phyloP scores from a whole-genome alignment of 2,797 vertebrate genomes.

The Botia kubotai region DNA sequence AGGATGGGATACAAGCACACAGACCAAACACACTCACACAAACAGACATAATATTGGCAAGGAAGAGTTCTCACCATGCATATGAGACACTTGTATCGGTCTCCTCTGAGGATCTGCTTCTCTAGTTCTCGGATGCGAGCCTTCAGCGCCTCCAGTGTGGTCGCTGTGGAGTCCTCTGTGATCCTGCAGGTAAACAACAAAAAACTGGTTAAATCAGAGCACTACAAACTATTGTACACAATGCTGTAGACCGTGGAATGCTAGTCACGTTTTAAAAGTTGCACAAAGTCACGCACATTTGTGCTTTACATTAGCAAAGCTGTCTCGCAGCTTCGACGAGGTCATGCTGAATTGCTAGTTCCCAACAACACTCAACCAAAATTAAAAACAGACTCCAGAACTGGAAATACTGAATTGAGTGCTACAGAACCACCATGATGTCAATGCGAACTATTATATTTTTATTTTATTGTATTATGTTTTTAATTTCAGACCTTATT shows the following conservation, averaged over 20 bases:
- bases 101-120: conserved; percentile 96
- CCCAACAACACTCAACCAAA: conserved; percentile 4
- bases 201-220: background rate
- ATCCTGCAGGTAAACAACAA: conserved; percentile 80
- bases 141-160: conserved; percentile 98
- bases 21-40: background rate
- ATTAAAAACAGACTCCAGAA: conserved; percentile 16
- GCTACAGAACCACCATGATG: background rate
- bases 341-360: background rate
- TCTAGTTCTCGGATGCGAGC: conserved; percentile 98
- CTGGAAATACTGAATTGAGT: conserved; percentile 11
- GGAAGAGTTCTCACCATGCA: conserved; percentile 90
- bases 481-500: conserved; percentile 5
- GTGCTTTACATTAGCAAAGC: background rate
- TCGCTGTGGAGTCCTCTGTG: conserved; percentile 96
- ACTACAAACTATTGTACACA: conserved; percentile 7
- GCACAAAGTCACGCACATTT: conserved; percentile 10
- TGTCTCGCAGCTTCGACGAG: background rate
- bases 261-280: conserved; percentile 13
- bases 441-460: conserved; percentile 15
- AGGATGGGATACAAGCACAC: conserved; percentile 19
- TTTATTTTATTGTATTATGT: conserved; percentile 3
- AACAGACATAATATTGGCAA: background rate
- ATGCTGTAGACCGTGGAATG: background rate
- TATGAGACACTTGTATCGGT: conserved; percentile 99